phyloP scores from a whole-genome alignment of 2,888 invertebrate genomes.

The Mactromeris polynyma region DNA sequence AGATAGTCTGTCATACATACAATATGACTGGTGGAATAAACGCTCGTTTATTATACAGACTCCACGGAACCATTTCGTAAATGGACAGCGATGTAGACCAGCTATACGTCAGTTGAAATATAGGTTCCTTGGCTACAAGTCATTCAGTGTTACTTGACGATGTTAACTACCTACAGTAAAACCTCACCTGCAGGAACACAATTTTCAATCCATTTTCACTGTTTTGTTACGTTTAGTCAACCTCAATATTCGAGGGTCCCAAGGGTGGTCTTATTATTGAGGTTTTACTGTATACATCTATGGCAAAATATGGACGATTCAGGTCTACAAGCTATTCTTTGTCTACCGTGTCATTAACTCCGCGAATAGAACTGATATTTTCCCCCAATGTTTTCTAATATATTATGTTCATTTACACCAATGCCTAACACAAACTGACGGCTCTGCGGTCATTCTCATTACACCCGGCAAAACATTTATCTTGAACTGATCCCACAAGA shows the following conservation, averaged over 20 bases:
- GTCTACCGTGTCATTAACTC: no score
- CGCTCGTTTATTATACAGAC: background rate
- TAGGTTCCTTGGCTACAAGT: background rate
- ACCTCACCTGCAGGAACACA: no score
- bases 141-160: background rate
- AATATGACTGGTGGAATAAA: background rate
- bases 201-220: no score
- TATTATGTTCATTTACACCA: background rate
- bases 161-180: no score
- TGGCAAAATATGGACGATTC: no score
- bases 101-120: background rate
- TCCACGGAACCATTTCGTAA: background rate
- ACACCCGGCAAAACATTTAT: background rate
- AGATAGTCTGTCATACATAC: background rate
- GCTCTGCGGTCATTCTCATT: background rate
- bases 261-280: no score
- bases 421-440: background rate
- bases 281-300: no score
- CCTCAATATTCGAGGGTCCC: no score
- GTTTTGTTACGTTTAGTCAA: no score
- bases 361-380: background rate
- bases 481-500: background rate
- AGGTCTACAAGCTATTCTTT: no score
- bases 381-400: background rate
- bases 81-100: background rate